These are phyloP conservation scores for Crocallis elinguaria DNA, from an alignment of 2,888 invertebrate species.

Conservation along the genomic window DNA sequence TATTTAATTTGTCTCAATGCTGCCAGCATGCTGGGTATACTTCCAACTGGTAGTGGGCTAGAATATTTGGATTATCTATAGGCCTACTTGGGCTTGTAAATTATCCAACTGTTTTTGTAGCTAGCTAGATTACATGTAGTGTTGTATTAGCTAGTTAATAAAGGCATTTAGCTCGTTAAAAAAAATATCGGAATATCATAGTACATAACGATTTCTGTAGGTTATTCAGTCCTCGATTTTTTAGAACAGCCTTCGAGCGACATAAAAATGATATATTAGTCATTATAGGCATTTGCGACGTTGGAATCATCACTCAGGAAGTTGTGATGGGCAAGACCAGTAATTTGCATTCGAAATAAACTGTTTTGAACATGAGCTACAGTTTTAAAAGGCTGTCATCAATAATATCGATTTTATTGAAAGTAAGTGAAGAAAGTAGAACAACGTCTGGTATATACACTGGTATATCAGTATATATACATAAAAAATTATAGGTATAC, in stretches of 20 bases:
- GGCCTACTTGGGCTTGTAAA: too few species aligned
- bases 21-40: too few species aligned
- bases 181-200: too few species aligned
- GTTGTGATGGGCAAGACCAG: slow-evolving; percentile 40
- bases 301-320: slow-evolving; percentile 43
- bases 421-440: background rate
- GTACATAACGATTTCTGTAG: background rate
- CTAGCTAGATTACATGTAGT: too few species aligned
- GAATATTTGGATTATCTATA: too few species aligned
- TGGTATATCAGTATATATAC: too few species aligned
- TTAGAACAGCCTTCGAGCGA: slow-evolving; percentile 53
- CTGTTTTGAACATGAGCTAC: slow-evolving; percentile 26
- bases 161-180: too few species aligned
- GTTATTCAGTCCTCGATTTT: slow-evolving; percentile 38
- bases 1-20: too few species aligned
- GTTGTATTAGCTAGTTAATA: too few species aligned
- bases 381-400: slow-evolving; percentile 15
- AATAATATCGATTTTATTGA: background rate
- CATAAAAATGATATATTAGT: slow-evolving; percentile 62
- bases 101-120: too few species aligned
- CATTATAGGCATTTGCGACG: slow-evolving; percentile 55
- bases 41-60: too few species aligned
- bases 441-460: background rate
- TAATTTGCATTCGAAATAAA: slow-evolving; percentile 55
- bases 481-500: too few species aligned